Conservation (phyloP, 2,797 vertebrate genomes). For the Prionace glauca region DNA sequence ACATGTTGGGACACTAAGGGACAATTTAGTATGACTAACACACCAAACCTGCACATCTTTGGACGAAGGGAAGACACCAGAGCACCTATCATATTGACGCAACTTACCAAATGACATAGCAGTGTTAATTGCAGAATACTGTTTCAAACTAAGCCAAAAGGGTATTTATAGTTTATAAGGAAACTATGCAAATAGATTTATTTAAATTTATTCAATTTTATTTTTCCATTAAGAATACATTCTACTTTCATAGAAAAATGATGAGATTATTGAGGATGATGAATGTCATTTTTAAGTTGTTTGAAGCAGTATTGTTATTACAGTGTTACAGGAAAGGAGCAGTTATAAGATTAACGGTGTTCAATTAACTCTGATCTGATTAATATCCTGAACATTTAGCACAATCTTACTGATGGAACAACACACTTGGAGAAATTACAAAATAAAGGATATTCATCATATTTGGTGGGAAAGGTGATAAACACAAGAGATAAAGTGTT, state of each 20-base stretch:
- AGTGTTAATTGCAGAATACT: background rate
- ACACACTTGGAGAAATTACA: background rate
- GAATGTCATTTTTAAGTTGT: background rate
- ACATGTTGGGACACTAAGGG: too few relatives aligned
- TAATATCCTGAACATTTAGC: background rate
- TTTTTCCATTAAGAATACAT: background rate
- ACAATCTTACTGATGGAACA: background rate
- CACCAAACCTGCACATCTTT: too few relatives aligned
- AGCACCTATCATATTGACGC: background rate
- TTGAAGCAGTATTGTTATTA: background rate
- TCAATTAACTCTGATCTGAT: background rate
- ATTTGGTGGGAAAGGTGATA: background rate
- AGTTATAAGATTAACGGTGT: background rate
- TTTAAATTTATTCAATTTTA: background rate
- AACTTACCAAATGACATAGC: background rate
- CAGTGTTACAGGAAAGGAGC: background rate
- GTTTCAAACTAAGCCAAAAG: background rate
- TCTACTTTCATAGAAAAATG: constrained; percentile 10
- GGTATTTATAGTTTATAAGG: background rate
- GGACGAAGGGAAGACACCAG: too few relatives aligned
- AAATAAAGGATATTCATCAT: background rate
- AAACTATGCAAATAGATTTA: background rate
- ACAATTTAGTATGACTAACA: too few relatives aligned
- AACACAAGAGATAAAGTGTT: background rate
- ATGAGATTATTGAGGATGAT: background rate